These are phyloP conservation scores for Danaus plexippus DNA, from an alignment of 1,140 invertebrate genomes.

Conservation along the genomic window DNA sequence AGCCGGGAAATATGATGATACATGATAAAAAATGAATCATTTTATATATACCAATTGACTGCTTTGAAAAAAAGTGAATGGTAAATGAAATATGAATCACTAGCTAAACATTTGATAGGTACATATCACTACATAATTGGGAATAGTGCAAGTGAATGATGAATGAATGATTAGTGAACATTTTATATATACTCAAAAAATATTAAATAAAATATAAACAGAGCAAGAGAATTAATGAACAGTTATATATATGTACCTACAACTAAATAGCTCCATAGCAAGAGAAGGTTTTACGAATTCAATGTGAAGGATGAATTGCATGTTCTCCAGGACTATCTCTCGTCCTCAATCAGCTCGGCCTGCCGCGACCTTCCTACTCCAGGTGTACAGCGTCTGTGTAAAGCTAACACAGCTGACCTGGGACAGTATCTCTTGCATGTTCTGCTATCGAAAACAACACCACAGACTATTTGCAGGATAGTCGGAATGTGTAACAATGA, in stretches of 20 bases:
- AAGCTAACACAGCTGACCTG: slow-evolving; percentile 39
- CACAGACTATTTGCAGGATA: slow-evolving; percentile 50
- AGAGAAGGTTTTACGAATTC: no score
- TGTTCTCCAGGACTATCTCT: slow-evolving; percentile 45
- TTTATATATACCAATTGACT: no score
- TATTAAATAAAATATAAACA: no score
- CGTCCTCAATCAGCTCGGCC: slow-evolving; percentile 31
- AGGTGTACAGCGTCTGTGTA: slow-evolving; percentile 34
- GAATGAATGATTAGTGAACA: neutral
- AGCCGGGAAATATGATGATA: no score
- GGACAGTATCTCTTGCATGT: slow-evolving; percentile 44
- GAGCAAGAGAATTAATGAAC: no score
- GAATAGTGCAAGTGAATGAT: neutral
- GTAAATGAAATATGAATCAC: no score
- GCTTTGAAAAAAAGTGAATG: no score
- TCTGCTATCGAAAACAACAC: slow-evolving; percentile 34
- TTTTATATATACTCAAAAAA: neutral
- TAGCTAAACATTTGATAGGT: no score
- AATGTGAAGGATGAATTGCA: neutral
- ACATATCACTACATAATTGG: neutral
- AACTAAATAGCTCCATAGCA: no score
- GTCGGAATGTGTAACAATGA: slow-evolving; percentile 56
- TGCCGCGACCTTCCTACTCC: slow-evolving; percentile 39
- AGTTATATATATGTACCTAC: no score
- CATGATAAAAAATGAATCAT: no score